Base-by-base conservation (phyloP, 2,888 invertebrate species). In the Dinocampus coccinellae region DNA sequence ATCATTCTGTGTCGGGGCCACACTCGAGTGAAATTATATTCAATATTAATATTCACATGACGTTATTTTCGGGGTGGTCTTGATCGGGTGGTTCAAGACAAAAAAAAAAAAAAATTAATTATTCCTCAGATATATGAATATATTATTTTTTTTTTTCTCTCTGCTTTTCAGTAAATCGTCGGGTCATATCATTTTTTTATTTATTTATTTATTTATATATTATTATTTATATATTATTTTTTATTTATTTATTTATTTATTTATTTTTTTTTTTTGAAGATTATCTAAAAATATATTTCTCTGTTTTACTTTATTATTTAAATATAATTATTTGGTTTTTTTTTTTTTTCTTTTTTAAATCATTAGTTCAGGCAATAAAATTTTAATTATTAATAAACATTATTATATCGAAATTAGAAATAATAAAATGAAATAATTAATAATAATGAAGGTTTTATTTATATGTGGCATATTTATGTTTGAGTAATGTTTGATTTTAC, bases 1-100 rank as follows among this genome's bases (percentile, higher is more conserved):
- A 78, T 80, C 78, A 80, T 70, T 61, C 33, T 74, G 16, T 16
- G 47, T 47, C 16, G 47, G 47, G 47, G 47, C 47, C 47, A n/a
- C 47, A 16, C 47, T 7, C 39, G 65, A 76, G 79, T 78, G 80
- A 79, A 79, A 79, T 79, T 77, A 78, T 73, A 76, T 73, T 70
- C 73, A 75, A 76, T 77, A 76, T 75, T 76, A 71, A 73, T 73
- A 75, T 76, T 72, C 66, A 47, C 39, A 61, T 24, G 55, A 58
- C 36, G 69, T 69, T 67, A 70, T 69, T 76, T 47, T 47, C 47
- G 73, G 78, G 76, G 76, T 76, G 76, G 77, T 76, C 75, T 73
- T 65, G 26, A 62, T 62, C 62, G 16, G 16, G 7, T 16, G 16
- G 22, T 11, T 34, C 20, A 10, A 34, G 3, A 34, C 7, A 57